These are phyloP conservation scores for Marronus borbonicus DNA, from an alignment of 2,888 invertebrate genomes.

Conservation along the genomic window DNA sequence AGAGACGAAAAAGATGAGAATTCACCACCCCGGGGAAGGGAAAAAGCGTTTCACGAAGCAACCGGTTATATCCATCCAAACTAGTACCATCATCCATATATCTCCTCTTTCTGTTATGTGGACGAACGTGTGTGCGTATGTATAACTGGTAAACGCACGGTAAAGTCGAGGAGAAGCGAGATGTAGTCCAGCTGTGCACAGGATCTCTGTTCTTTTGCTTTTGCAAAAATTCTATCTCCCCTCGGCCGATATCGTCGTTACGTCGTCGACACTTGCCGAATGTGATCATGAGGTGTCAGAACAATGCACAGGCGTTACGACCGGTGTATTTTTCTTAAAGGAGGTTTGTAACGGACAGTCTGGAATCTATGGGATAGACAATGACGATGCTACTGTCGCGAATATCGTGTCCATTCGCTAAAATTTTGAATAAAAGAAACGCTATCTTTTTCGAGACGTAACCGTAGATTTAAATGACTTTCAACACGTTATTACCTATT, in stretches of 20 bases:
- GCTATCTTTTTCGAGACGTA: too few species aligned
- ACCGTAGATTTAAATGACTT: too few species aligned
- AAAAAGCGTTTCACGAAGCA: conserved; percentile 22
- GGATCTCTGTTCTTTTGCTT: conserved; percentile 52
- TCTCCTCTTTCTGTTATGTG: conserved; percentile 25
- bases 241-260: conserved; percentile 56
- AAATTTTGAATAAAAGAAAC: too few species aligned
- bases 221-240: conserved; percentile 60
- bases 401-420: neutral
- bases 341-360: conserved; percentile 56
- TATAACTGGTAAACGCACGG: conserved; percentile 20
- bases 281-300: conserved; percentile 65
- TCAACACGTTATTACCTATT: too few species aligned
- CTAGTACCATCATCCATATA: conserved; percentile 46
- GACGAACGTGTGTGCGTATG: conserved; percentile 4
- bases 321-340: conserved; percentile 57
- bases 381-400: neutral
- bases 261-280: conserved; percentile 65
- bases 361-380: neutral
- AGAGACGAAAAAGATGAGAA: conserved; percentile 55
- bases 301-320: conserved; percentile 61
- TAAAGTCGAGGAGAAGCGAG: conserved; percentile 33
- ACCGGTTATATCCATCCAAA: conserved; percentile 44
- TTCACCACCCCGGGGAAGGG: conserved; percentile 37
- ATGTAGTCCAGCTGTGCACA: conserved; percentile 57